Evolutionary conservation across 2,888 invertebrate genomes (phyloP).

Genomic region (Automeris io): DNA sequence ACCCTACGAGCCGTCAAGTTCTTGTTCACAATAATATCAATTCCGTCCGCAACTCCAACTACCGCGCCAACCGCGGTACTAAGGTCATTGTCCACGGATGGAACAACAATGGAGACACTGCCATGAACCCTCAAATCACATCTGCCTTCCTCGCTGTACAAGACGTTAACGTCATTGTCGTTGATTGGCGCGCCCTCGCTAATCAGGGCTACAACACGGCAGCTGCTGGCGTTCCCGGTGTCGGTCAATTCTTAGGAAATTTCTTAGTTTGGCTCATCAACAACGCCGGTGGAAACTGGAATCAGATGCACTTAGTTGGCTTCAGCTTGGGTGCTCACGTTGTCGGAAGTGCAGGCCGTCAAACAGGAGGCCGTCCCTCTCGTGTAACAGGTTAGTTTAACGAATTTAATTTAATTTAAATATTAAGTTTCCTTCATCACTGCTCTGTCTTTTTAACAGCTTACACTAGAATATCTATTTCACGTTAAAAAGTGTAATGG

Average conservation of each 20-base stretch:
- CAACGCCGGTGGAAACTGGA: conserved; percentile 49
- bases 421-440: too few species aligned
- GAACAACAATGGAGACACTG: conserved; percentile 41
- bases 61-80: conserved; percentile 25
- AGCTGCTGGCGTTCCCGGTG: conserved; percentile 40
- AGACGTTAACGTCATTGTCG: conserved; percentile 55
- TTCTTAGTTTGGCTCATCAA: conserved; percentile 57
- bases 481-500: too few species aligned
- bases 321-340: conserved; percentile 69
- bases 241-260: conserved; percentile 50
- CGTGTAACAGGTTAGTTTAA: conserved; percentile 46
- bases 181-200: conserved; percentile 53
- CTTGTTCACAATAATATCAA: conserved; percentile 39
- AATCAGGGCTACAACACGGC: conserved; percentile 35
- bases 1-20: conserved; percentile 38
- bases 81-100: conserved; percentile 55
- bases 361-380: conserved; percentile 23
- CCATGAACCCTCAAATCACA: conserved; percentile 34
- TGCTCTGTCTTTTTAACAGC: too few species aligned
- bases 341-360: conserved; percentile 50
- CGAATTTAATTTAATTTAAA: too few species aligned
- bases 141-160: conserved; percentile 38
- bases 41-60: conserved; percentile 41
- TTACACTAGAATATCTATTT: too few species aligned
- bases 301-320: conserved; percentile 59